These are phyloP conservation scores for Apogon talboti DNA, from an alignment of 2,797 vertebrate species.

Conservation along the genomic window DNA sequence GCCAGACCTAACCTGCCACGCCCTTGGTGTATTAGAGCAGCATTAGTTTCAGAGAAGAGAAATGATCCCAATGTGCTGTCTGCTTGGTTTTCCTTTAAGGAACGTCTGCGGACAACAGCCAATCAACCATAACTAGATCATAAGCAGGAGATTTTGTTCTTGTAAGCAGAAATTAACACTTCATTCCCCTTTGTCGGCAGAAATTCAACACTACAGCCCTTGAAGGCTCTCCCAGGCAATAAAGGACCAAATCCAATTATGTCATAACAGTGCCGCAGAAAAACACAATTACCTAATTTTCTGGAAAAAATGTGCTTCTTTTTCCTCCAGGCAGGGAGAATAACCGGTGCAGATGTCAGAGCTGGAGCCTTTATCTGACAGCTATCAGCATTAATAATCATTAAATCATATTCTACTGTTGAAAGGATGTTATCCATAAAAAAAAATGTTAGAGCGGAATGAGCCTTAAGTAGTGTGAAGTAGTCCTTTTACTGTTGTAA, in stretches of 20 bases:
- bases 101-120: constrained; percentile 79
- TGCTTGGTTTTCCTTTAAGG: constrained; percentile 83
- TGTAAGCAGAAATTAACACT: constrained; percentile 91
- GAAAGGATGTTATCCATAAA: too few species aligned
- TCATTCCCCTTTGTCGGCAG: constrained; percentile 88
- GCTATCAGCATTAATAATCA: constrained; percentile 25
- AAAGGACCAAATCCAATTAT: constrained; percentile 78
- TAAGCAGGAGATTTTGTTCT: constrained; percentile 82
- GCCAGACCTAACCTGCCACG: constrained; percentile 70
- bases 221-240: constrained; percentile 75
- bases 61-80: constrained; percentile 71
- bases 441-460: too few species aligned
- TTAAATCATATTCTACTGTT: constrained; percentile 22
- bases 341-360: constrained; percentile 38
- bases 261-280: constrained; percentile 66
- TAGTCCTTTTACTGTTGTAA: too few species aligned
- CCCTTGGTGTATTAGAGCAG: constrained; percentile 78
- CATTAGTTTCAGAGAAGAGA: constrained; percentile 82
- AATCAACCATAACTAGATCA: constrained; percentile 86
- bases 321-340: constrained; percentile 52
- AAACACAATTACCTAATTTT: constrained; percentile 81
- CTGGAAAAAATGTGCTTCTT: constrained; percentile 63
- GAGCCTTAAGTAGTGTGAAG: too few species aligned
- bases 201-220: constrained; percentile 83
- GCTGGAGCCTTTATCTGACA: constrained; percentile 35